Percentiles rank a stretch among this genome's conserved stretches.
These are phyloP conservation scores for Plusia festucae DNA, from an alignment of 2,888 invertebrate genomes.

Conservation along the genomic window DNA sequence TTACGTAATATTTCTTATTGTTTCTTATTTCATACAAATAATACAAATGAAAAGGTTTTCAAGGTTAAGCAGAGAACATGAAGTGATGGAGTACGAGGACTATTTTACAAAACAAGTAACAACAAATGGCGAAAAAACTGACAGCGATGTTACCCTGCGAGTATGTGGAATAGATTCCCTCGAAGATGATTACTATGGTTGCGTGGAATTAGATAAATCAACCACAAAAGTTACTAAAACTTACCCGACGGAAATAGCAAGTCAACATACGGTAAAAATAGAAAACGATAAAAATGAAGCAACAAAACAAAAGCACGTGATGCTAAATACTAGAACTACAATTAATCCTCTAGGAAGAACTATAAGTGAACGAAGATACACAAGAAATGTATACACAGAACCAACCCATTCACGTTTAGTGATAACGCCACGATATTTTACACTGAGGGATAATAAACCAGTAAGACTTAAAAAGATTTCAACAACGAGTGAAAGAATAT, in stretches of 20 bases:
- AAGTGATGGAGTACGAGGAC: background rate
- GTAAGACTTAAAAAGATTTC: too few relatives aligned
- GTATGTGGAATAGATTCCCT: constrained; percentile 22
- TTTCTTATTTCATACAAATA: background rate
- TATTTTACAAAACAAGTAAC: background rate
- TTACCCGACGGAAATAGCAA: too few relatives aligned
- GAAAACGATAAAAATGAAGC: background rate
- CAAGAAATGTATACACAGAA: background rate
- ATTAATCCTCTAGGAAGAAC: background rate
- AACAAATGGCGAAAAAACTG: background rate
- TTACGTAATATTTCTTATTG: background rate
- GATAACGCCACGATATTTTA: background rate
- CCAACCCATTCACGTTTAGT: background rate
- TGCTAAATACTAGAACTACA: background rate
- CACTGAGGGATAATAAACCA: background rate
- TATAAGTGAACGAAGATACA: too few relatives aligned
- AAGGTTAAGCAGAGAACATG: background rate
- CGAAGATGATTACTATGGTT: constrained; percentile 22
- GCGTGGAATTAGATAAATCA: background rate
- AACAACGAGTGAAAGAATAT: background rate
- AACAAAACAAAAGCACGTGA: background rate
- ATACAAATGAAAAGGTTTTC: background rate
- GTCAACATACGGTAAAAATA: background rate
- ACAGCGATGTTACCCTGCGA: background rate
- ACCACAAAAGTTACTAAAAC: background rate